These are phyloP conservation scores for Pelmatolapia mariae DNA, from an alignment of 2,113 vertebrate species.

Conservation along the genomic window DNA sequence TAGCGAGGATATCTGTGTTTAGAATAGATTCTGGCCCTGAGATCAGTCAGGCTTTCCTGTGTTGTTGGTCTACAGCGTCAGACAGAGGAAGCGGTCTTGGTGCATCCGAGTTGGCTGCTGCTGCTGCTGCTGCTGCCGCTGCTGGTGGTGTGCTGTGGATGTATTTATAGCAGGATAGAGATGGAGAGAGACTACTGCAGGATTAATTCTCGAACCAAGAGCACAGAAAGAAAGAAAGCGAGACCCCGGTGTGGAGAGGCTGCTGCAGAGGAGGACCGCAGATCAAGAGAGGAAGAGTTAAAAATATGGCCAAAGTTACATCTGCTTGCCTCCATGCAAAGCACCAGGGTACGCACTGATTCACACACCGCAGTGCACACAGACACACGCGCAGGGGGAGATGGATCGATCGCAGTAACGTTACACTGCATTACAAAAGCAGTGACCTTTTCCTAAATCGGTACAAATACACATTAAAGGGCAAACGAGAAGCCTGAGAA, in stretches of 20 bases:
- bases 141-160: background rate
- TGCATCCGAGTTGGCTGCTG: background rate
- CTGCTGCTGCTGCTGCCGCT: background rate
- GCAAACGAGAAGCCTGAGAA: background rate
- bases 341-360: background rate
- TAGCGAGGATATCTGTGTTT: slow-evolving; percentile 37
- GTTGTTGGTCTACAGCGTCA: slow-evolving; percentile 10
- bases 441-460: slow-evolving; percentile 57
- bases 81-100: slow-evolving; percentile 11
- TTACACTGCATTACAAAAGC: slow-evolving; percentile 46
- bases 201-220: slow-evolving; percentile 24
- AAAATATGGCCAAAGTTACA: slow-evolving; percentile 1
- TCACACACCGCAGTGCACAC: background rate
- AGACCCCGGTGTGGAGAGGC: background rate
- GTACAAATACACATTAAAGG: slow-evolving; percentile 35
- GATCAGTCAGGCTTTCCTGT: slow-evolving; percentile 31
- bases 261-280: background rate
- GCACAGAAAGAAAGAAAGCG: background rate
- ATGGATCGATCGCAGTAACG: slow-evolving; percentile 28
- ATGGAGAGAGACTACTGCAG: slow-evolving; percentile 19
- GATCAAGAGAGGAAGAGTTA: slow-evolving; percentile 22
- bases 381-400: background rate
- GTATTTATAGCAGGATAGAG: slow-evolving; percentile 46
- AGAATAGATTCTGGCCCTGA: slow-evolving; percentile 31
- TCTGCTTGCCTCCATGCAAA: background rate